Evolutionary conservation across 2,888 invertebrate species (phyloP).

Genomic region (Scrobipalpa atriplicella): DNA sequence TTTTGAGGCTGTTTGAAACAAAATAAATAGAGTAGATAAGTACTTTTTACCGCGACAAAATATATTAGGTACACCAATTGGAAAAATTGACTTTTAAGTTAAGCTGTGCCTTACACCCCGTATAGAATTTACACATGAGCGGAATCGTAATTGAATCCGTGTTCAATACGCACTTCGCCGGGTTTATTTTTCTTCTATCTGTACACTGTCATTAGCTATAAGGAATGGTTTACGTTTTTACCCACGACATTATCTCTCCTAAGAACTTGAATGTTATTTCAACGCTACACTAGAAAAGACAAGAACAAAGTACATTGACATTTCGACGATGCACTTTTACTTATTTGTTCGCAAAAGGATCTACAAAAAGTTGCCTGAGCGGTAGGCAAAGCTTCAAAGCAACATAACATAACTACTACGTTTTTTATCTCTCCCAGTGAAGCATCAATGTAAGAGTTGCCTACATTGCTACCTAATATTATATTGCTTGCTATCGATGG

Average conservation of each 20-base stretch:
- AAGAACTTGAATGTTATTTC: slow-evolving; percentile 9
- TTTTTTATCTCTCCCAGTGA: too few species aligned
- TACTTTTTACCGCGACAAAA: too few species aligned
- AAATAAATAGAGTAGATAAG: too few species aligned
- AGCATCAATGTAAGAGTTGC: background rate
- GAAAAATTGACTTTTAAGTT: too few species aligned
- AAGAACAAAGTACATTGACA: background rate
- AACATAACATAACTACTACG: too few species aligned
- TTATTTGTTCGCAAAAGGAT: background rate
- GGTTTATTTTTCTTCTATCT: slow-evolving; percentile 19
- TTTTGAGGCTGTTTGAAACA: too few species aligned
- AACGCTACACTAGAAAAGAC: slow-evolving; percentile 12
- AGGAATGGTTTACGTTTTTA: slow-evolving; percentile 15
- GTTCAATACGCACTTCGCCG: background rate
- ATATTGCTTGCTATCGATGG: background rate
- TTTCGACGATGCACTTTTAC: background rate
- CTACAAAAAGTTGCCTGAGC: background rate
- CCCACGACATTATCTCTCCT: slow-evolving; percentile 15
- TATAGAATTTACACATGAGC: too few species aligned
- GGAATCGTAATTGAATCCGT: too few species aligned
- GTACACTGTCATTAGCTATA: slow-evolving; percentile 8
- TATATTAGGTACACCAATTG: too few species aligned
- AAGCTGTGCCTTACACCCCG: too few species aligned
- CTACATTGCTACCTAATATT: too few species aligned
- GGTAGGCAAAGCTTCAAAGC: too few species aligned